Evolutionary conservation across 2,888 invertebrate species (phyloP).

Genomic region (Adelognathus sp.): DNA sequence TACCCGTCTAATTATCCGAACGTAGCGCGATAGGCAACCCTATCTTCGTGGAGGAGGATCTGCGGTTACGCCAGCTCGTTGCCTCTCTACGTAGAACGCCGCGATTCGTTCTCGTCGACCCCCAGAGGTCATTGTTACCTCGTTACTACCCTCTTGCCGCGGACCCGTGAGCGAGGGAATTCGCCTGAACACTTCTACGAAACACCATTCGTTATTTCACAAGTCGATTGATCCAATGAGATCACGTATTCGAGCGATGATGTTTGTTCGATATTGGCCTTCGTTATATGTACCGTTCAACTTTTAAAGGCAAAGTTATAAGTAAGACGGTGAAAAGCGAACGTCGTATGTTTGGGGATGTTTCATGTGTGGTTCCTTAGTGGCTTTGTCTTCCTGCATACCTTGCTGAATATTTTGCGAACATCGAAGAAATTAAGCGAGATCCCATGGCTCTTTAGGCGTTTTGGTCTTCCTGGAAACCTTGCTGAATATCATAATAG

Average conservation of each 20-base stretch:
- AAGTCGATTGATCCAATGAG: slow-evolving; percentile 14
- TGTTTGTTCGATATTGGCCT: background rate
- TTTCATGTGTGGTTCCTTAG: no score
- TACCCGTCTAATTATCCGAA: slow-evolving; percentile 79
- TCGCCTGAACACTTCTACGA: slow-evolving; percentile 9
- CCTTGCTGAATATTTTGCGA: no score
- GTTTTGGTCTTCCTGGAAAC: no score
- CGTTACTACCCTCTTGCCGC: slow-evolving; percentile 77
- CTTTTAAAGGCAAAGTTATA: background rate
- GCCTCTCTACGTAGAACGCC: slow-evolving; percentile 66
- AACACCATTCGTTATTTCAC: background rate
- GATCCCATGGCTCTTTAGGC: no score
- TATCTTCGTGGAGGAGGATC: slow-evolving; percentile 73
- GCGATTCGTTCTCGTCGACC: slow-evolving; percentile 53
- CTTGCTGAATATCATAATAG: no score
- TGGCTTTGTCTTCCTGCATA: no score
- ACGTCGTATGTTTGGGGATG: background rate
- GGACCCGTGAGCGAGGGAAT: slow-evolving; percentile 53
- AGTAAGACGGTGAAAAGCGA: background rate
- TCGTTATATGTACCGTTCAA: background rate
- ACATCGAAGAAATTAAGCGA: no score
- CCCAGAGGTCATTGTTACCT: slow-evolving; percentile 78
- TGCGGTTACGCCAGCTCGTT: slow-evolving; percentile 66
- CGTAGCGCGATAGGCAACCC: slow-evolving; percentile 71
- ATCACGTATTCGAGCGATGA: background rate